phyloP scores from a whole-genome alignment of 2,888 invertebrate genomes.

The Hirtodrosophila duncani region DNA sequence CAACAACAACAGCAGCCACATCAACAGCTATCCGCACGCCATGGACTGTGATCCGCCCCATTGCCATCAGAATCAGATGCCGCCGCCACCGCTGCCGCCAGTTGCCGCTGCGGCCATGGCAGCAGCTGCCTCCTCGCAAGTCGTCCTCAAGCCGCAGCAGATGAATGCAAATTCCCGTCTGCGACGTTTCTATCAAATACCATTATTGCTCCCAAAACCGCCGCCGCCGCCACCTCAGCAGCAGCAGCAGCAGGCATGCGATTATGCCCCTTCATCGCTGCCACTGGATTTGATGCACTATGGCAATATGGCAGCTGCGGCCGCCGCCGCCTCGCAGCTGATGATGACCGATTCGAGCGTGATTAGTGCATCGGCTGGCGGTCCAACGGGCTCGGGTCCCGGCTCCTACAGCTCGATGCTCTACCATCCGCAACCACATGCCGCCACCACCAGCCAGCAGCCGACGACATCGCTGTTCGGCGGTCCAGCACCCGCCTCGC shows the following conservation, averaged over 20 bases:
- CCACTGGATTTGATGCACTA: conserved; percentile 75
- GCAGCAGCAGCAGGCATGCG: conserved; percentile 65
- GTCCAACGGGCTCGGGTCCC: conserved; percentile 51
- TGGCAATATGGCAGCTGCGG: conserved; percentile 66
- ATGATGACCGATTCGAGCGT: conserved; percentile 78
- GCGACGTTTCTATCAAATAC: too few relatives aligned
- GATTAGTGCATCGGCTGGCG: conserved; percentile 74
- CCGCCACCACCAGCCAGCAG: conserved; percentile 5
- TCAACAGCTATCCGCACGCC: conserved; percentile 79
- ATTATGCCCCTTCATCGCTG: conserved; percentile 77
- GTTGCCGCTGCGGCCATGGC: conserved; percentile 33
- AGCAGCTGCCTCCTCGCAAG: too few relatives aligned
- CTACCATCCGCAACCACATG: conserved; percentile 54
- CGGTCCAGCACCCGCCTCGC: conserved; percentile 22
- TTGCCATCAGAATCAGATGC: conserved; percentile 64
- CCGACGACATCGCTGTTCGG: conserved; percentile 17
- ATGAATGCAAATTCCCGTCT: too few relatives aligned
- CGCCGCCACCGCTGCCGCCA: conserved; percentile 49
- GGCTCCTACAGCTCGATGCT: conserved; percentile 58
- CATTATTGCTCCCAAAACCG: conserved; percentile 20
- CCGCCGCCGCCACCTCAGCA: conserved; percentile 31
- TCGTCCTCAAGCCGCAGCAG: too few relatives aligned
- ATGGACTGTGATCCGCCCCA: conserved; percentile 89
- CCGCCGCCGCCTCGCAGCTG: conserved; percentile 75
- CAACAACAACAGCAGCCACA: conserved; percentile 38